Conservation (phyloP, 2,113 vertebrate species). For the Phalacrocorax brasilianus region DNA sequence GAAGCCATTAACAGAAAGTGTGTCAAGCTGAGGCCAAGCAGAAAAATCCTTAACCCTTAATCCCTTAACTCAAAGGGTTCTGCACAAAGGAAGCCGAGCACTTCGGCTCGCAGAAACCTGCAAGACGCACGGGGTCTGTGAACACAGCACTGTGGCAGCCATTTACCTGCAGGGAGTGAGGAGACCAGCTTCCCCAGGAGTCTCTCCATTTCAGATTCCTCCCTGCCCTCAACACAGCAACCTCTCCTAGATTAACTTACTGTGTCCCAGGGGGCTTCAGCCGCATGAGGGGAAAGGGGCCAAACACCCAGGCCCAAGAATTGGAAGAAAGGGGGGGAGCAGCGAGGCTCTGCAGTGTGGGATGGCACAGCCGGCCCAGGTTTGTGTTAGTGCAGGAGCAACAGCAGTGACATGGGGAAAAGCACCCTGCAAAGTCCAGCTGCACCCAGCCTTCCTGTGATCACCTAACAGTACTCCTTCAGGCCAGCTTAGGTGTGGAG, state of each 20-base stretch:
- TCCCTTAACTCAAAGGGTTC: not conserved
- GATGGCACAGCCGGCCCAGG: not conserved
- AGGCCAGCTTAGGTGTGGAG: not conserved
- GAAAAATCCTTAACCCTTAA: not conserved
- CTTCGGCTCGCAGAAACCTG: fast-evolving
- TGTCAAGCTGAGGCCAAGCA: not conserved
- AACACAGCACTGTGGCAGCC: not conserved
- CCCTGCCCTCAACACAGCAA: not conserved
- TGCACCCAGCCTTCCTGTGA: not conserved
- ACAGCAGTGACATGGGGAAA: fast-evolving
- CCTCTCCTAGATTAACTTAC: not conserved
- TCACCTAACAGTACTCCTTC: not conserved
- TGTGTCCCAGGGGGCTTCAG: fast-evolving
- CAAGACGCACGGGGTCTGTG: fast-evolving
- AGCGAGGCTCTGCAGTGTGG: not conserved
- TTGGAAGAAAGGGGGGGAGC: not conserved
- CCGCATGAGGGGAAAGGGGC: not conserved
- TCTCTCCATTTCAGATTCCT: not conserved
- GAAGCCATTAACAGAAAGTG: not conserved
- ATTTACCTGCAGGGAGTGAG: not conserved
- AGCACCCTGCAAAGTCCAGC: not conserved
- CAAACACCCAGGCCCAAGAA: not conserved
- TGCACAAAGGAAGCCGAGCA: not conserved
- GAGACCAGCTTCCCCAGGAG: not conserved
- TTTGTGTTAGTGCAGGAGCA: not conserved